Conservation (phyloP, 2,113 vertebrate genomes). For the Anoura caudifer region DNA sequence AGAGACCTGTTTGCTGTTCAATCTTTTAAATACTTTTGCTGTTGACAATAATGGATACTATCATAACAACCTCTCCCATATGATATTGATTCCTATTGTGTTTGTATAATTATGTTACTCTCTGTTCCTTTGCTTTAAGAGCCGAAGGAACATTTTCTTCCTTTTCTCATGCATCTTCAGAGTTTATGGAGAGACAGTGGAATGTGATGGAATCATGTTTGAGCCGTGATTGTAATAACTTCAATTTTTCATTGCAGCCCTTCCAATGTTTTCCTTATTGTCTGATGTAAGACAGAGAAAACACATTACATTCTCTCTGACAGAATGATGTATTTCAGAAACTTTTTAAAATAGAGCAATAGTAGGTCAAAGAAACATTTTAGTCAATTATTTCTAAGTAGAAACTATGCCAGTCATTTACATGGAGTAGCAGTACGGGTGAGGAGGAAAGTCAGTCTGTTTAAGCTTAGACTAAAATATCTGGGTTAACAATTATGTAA, state of each 20-base stretch:
- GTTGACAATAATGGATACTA: not conserved
- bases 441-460: slow-evolving; percentile 20
- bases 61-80: not conserved
- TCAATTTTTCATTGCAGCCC: slow-evolving; percentile 18
- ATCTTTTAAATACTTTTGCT: not conserved
- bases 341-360: slow-evolving; percentile 49
- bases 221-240: slow-evolving; percentile 16
- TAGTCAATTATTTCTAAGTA: slow-evolving; percentile 48
- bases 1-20: not conserved
- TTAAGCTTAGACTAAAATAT: not conserved
- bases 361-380: not conserved
- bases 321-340: slow-evolving; percentile 38
- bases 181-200: slow-evolving; percentile 65
- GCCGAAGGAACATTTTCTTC: slow-evolving; percentile 12
- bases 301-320: slow-evolving; percentile 43
- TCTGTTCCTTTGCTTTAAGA: slow-evolving; percentile 31
- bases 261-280: slow-evolving; percentile 29
- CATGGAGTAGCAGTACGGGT: not conserved
- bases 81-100: not conserved
- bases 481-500: not conserved
- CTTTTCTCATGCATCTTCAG: slow-evolving; percentile 32
- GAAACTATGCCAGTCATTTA: slow-evolving; percentile 14
- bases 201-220: slow-evolving; percentile 27
- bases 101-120: not conserved
- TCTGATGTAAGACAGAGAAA: slow-evolving; percentile 53